These are phyloP conservation scores for Microctonus aethiopoides DNA, from an alignment of 2,888 invertebrate genomes.

Conservation along the genomic window DNA sequence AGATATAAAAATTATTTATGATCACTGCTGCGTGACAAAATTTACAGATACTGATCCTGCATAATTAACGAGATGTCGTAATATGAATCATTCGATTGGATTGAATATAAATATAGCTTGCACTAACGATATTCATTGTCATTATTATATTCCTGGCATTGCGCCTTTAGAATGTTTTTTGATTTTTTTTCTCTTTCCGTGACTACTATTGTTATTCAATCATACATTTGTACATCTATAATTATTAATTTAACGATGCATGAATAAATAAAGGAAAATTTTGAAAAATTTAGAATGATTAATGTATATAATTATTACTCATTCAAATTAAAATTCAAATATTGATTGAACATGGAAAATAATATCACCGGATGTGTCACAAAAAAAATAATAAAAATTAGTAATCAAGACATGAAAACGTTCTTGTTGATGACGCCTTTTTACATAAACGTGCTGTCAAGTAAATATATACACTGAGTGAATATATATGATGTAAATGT, in stretches of 20 bases:
- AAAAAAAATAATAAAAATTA: background rate
- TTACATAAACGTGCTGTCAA: constrained; percentile 3
- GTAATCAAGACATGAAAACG: background rate
- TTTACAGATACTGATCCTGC: background rate
- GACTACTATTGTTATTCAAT: constrained; percentile 49
- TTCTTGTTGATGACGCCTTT: background rate
- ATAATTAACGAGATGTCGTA: background rate
- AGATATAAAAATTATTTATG: background rate
- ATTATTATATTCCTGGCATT: constrained; percentile 18
- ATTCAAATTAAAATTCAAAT: background rate
- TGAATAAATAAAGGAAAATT: constrained; percentile 33
- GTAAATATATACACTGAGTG: constrained; percentile 18
- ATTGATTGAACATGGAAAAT: background rate
- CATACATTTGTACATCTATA: constrained; percentile 54
- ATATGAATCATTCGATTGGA: background rate
- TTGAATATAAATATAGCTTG: background rate
- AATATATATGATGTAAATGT: constrained; percentile 43
- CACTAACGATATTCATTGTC: constrained; percentile 26
- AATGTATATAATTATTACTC: constrained; percentile 9
- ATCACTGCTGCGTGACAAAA: background rate
- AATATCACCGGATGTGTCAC: background rate
- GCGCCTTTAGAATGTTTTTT: constrained; percentile 23
- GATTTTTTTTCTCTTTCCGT: constrained; percentile 33
- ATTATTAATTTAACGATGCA: constrained; percentile 48
- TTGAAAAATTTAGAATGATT: background rate